A percentile compares a stretch with the other conserved stretches of the same genome.
phyloP scores from a whole-genome alignment of 2,797 vertebrate genomes.

The Lepilemur ruficaudatus region DNA sequence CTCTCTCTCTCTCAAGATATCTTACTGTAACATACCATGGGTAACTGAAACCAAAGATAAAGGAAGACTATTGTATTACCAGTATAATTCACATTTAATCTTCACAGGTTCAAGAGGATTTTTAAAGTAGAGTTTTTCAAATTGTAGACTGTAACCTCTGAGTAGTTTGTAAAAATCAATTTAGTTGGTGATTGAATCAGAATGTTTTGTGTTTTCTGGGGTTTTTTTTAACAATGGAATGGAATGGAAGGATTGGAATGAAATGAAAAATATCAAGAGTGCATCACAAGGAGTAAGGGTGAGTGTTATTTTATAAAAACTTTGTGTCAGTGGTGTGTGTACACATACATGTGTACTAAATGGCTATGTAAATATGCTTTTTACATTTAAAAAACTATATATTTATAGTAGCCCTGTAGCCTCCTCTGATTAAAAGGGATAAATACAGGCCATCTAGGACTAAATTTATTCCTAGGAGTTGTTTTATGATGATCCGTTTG shows the following conservation, averaged over 20 bases:
- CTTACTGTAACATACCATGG: not conserved
- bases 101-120: not conserved
- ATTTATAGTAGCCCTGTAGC: not conserved
- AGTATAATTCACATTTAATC: not conserved
- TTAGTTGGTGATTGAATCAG: not conserved
- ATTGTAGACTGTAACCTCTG: not conserved
- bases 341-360: not conserved
- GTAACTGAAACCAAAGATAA: not conserved
- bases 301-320: not conserved
- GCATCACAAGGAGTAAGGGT: not conserved
- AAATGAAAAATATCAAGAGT: not conserved
- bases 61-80: not conserved
- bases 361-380: not conserved
- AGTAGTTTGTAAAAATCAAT: not conserved
- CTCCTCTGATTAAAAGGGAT: not conserved
- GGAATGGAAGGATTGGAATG: not conserved
- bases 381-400: not conserved
- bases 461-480: not conserved
- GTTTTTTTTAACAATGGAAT: not conserved
- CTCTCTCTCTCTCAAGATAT: not conserved
- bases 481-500: not conserved
- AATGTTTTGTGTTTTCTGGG: not conserved
- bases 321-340: not conserved
- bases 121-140: constrained; percentile 31
- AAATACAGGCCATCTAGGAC: not conserved